Conservation (phyloP, 2,888 invertebrate genomes). For the Cosmorhoe ocellata region DNA sequence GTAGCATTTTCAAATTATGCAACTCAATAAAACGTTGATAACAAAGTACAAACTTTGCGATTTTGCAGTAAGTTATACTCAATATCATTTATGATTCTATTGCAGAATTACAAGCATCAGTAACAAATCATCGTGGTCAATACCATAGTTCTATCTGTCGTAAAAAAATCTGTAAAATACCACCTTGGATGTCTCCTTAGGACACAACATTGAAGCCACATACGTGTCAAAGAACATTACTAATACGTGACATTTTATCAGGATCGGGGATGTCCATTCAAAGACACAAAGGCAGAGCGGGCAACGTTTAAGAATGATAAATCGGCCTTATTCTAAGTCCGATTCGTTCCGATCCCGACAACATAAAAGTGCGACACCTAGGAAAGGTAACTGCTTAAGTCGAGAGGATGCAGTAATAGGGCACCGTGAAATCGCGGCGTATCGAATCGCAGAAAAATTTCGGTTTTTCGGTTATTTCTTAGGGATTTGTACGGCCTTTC, state of each 20-base stretch:
- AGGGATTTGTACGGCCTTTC: slow-evolving; percentile 82
- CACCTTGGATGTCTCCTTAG: slow-evolving; percentile 1
- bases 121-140: not conserved
- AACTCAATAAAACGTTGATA: no score
- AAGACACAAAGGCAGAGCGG: slow-evolving; percentile 53
- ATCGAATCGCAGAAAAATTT: slow-evolving; percentile 82
- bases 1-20: no score
- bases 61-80: no score
- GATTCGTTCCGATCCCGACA: slow-evolving; percentile 74
- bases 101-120: no score
- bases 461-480: slow-evolving; percentile 84
- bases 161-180: not conserved
- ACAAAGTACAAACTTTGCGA: no score
- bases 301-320: slow-evolving; percentile 78
- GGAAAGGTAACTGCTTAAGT: slow-evolving; percentile 25
- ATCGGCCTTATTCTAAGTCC: slow-evolving; percentile 68
- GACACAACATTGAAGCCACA: slow-evolving; percentile 18
- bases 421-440: slow-evolving; percentile 75
- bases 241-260: slow-evolving; percentile 72
- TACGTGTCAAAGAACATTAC: slow-evolving; percentile 59
- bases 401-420: slow-evolving; percentile 59
- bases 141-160: not conserved
- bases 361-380: slow-evolving; percentile 70
- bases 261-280: slow-evolving; percentile 72
- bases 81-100: no score